Evolutionary conservation across 2,797 vertebrate genomes (phyloP), one percentile per base, ranked within the genome.

Genomic region (Mus minutoides): DNA sequence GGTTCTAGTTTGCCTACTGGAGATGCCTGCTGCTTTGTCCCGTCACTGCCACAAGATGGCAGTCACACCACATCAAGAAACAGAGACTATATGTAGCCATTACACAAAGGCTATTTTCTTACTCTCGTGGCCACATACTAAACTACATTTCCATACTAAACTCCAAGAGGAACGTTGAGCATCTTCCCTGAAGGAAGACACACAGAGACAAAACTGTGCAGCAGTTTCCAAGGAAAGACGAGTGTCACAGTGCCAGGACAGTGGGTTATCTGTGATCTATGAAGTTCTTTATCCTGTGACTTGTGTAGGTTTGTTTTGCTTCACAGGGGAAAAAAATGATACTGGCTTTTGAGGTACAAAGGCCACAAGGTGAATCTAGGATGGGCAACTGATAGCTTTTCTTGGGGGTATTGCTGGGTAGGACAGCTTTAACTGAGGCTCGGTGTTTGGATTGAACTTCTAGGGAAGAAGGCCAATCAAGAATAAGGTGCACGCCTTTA

Each of bases 21-120:
- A 31, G 24, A 16, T 0, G 0, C 56, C 19, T 34, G 2, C 46
- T 56, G 88, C 54, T 46, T 84, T 31, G 19, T 12, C 37, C 92
- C 84, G 4, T 54, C 2, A 49, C 54, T 64, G 92, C 98, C 98
- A 98, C 98, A 95, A 98, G 98, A 97, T 98, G 98, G 98, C 98
- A 98, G 77, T 97, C 97, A 11, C 54, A 91, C 97, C 98, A 96
- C n/a, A n/a, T n/a, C n/a, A n/a, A 54, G 75, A 60, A 14, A 67
- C 26, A 87, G 87, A 75, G 22, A 73, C 46, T 56, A 7, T 54
- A 7, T 69, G 40, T 87, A 79, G 37, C 26, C 76, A 29, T 26
- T 64, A 46, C 43, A 86, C 56, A 88, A 90, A 93, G 46, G 14
- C 52, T n/a, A 24, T 43, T n/a, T 88, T 14, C 60, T 75, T 5